Evolutionary conservation across 2,797 vertebrate species (phyloP), one percentile per base, ranked within the genome.

Genomic region (Gymnopithys bicolor): DNA sequence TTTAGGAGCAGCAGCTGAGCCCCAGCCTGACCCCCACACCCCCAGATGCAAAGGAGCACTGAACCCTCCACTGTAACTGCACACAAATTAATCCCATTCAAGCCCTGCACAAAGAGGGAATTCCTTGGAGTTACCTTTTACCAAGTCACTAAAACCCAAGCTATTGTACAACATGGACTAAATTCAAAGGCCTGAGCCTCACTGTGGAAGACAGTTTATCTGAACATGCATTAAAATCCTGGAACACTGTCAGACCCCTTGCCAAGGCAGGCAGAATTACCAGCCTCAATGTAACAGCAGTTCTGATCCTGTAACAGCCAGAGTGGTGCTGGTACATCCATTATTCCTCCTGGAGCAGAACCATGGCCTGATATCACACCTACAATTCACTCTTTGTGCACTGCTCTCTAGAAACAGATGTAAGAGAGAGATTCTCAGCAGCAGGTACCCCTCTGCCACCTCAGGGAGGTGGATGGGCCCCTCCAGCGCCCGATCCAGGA

Each of bases 331-430:
- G 70, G 83, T 86, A 90, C 89, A 83, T 77, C 87, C 87, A 83
- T 95, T 92, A 84, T 89, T 91, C 43, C 56, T 89, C 53, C 75
- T 83, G 67, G 68, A 94, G 90, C 85, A 90, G 83, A 93, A 77
- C 35, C 0, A 1, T 49, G 35, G 68, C 55, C 87, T 46, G 24
- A 19, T 80, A 83, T 21, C 58, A 87, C 64, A 90, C 77, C 64
- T 87, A 75, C 60, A 77, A 21, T 58, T 93, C 83, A 55, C 10
- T 84, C 32, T 63, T 69, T 91, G 80, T 56, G 66, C 64, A 84
- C 48, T 88, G 77, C 39, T 90, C 12, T 48, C 73, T 35, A 75
- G 62, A 92, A 87, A 66, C 19, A 93, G 85, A 77, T 24, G 8
- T 23, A 68, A 91, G 49, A 79, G 62, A 66, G n/a, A 73, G 51